Percentiles rank a stretch among this genome's conserved stretches.
These are phyloP conservation scores for Drosophila repletoides DNA, from an alignment of 1,140 invertebrate species.

Conservation along the genomic window DNA sequence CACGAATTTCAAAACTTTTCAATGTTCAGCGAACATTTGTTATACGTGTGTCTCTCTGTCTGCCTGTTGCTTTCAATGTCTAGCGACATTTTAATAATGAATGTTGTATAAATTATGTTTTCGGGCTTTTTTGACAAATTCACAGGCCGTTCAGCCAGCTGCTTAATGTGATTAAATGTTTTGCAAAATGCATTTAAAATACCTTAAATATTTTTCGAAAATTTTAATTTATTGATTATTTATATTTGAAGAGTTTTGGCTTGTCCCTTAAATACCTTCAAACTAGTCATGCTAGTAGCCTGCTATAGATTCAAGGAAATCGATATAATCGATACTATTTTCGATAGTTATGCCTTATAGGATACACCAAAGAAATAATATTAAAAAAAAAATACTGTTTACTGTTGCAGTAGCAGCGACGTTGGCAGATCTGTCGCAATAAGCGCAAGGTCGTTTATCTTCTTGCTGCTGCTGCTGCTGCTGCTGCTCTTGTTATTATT, in stretches of 20 bases:
- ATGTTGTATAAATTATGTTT: conserved; percentile 73
- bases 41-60: conserved; percentile 11
- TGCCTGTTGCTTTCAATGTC: conserved; percentile 58
- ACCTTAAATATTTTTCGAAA: conserved; percentile 10
- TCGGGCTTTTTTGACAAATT: conserved; percentile 36
- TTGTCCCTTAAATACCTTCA: conserved; percentile 20
- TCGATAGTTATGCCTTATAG: conserved; percentile 38
- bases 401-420: conserved; percentile 35
- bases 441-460: conserved; percentile 65
- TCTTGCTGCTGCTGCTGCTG: conserved; percentile 14
- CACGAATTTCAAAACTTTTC: conserved; percentile 74
- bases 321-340: no score
- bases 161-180: conserved; percentile 79
- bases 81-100: conserved; percentile 73
- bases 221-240: background rate
- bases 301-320: no score
- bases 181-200: conserved; percentile 64
- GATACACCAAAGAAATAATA: conserved; percentile 19
- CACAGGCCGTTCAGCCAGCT: conserved; percentile 60
- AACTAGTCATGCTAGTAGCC: no score
- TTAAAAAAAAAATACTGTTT: background rate
- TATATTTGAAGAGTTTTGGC: conserved; percentile 32
- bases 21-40: conserved; percentile 41
- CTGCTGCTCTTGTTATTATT: conserved; percentile 22
- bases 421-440: conserved; percentile 46